Conservation (phyloP, 2,113 vertebrate species). For the Oreochromis niloticus region DNA sequence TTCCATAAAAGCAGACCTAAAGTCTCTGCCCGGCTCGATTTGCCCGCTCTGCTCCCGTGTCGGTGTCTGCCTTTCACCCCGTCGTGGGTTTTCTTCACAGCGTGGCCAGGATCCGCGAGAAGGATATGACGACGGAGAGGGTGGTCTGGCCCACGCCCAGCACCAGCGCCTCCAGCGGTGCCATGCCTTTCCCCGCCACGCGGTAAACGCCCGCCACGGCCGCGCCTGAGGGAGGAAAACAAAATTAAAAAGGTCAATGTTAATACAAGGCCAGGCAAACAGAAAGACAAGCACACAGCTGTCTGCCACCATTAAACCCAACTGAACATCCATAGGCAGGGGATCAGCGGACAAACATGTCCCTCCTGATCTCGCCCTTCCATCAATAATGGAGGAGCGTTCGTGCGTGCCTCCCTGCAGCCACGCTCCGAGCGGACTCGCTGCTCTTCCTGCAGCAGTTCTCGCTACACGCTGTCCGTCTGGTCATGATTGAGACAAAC, state of each 20-base stretch:
- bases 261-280: background rate
- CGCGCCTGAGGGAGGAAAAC: constrained; percentile 74
- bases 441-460: background rate
- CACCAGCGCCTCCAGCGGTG: constrained; percentile 91
- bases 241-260: background rate
- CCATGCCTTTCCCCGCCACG: constrained; percentile 96
- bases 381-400: background rate
- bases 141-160: constrained; percentile 93
- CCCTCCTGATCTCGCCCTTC: background rate
- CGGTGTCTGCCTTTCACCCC: background rate
- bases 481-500: background rate
- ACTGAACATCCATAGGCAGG: background rate
- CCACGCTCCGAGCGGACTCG: background rate
- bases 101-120: constrained; percentile 92
- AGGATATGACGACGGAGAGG: constrained; percentile 88
- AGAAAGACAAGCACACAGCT: background rate
- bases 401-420: background rate
- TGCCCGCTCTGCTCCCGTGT: background rate
- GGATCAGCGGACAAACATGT: background rate
- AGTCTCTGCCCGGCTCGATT: background rate
- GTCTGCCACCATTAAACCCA: background rate
- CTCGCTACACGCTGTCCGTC: fast-evolving
- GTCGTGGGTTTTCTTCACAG: constrained; percentile 71
- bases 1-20: background rate
- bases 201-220: constrained; percentile 95